Percentiles rank a stretch among this genome's conserved stretches.
Conservation (phyloP, 2,797 vertebrate species). For the Mormyrus hasselquistii region DNA sequence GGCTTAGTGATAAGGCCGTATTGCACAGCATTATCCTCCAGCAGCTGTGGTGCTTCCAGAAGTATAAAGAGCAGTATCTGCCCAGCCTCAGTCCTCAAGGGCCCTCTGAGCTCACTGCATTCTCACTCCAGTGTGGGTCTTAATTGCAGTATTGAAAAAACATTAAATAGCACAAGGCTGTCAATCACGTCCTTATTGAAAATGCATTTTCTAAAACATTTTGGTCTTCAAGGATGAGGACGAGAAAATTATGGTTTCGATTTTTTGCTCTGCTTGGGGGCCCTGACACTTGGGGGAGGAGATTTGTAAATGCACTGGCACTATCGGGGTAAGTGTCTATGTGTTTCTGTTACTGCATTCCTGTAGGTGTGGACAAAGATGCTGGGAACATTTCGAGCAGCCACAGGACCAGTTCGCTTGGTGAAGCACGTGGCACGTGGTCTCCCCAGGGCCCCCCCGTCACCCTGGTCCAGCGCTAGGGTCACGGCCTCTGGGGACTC, state of each 20-base stretch:
- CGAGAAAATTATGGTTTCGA: not conserved
- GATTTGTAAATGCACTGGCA: not conserved
- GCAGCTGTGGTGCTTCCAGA: not conserved
- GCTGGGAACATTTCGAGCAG: not conserved
- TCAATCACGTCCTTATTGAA: not conserved
- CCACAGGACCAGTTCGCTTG: not conserved
- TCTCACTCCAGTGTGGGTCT: not conserved
- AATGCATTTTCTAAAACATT: conserved; percentile 8
- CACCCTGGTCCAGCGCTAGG: not conserved
- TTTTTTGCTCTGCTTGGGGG: not conserved
- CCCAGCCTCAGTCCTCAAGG: not conserved
- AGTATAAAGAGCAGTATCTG: not conserved
- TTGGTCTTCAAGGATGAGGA: not conserved
- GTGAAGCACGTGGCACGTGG: not conserved
- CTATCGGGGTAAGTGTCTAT: not conserved
- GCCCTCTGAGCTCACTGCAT: not conserved
- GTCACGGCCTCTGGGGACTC: not conserved
- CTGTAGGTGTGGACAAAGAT: not conserved
- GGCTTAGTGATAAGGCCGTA: not conserved
- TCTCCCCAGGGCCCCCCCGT: not conserved
- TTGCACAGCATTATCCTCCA: not conserved
- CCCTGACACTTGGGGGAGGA: not conserved
- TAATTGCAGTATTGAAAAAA: not conserved
- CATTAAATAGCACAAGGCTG: not conserved
- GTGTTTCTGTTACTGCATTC: not conserved